Evolutionary conservation across 30 jellyfish, hydroid and myxozoan genomes (phyloP).

Genomic region (Rhopilema esculentum): DNA sequence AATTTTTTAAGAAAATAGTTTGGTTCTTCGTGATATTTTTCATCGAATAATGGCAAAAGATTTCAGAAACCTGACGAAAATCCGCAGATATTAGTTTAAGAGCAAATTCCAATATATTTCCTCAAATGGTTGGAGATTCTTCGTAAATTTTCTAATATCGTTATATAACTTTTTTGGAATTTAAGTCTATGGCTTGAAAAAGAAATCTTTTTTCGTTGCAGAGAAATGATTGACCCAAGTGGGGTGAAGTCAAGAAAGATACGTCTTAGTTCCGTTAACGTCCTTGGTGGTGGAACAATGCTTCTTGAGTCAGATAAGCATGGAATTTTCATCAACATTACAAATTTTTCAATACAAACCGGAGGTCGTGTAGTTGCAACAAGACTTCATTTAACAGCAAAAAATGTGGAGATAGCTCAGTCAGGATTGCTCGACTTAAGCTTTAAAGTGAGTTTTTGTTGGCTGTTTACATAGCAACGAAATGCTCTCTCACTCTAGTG

Average conservation of each 20-base stretch:
- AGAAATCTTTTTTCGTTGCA: slow-evolving; percentile 20
- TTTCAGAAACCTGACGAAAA: too few species aligned
- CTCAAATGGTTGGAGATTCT: too few species aligned
- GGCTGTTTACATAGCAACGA: neutral
- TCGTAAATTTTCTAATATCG: too few species aligned
- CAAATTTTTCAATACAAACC: slow-evolving; percentile 41
- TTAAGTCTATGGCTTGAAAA: too few species aligned
- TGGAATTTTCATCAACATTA: slow-evolving; percentile 38
- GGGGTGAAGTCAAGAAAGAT: slow-evolving; percentile 56
- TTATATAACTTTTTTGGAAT: too few species aligned
- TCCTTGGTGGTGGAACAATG: slow-evolving; percentile 59
- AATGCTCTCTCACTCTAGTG: neutral
- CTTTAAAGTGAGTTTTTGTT: slow-evolving; percentile 15
- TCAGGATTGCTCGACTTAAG: slow-evolving; percentile 62
- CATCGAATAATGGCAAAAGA: too few species aligned
- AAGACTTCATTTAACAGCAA: slow-evolving; percentile 37
- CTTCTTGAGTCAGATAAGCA: slow-evolving; percentile 52
- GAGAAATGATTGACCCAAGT: slow-evolving; percentile 68
- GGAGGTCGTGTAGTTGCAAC: slow-evolving; percentile 70
- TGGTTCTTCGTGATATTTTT: too few species aligned
- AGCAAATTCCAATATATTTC: too few species aligned
- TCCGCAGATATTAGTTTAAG: too few species aligned
- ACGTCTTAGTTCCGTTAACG: slow-evolving; percentile 37
- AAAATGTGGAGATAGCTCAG: slow-evolving; percentile 48
- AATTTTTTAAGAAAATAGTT: too few species aligned